Evolutionary conservation across 2,113 vertebrate species (phyloP).

Genomic region (Dermatemys mawii): DNA sequence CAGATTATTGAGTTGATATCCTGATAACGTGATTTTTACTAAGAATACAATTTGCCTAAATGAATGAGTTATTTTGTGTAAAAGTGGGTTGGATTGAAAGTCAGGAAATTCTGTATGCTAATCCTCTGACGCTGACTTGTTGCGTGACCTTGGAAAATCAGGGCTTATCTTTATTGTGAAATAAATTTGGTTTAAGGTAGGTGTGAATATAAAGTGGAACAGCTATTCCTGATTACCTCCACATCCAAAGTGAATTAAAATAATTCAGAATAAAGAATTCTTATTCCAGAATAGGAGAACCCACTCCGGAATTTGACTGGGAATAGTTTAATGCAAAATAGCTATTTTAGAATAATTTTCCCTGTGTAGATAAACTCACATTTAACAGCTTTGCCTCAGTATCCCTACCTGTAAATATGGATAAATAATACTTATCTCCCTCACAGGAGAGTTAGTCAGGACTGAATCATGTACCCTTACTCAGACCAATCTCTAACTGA

Average conservation of each 20-base stretch:
- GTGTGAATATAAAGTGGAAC: not conserved
- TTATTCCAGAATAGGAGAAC: not conserved
- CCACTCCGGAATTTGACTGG: not conserved
- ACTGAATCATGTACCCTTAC: not conserved
- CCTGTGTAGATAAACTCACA: not conserved
- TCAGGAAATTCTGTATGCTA: not conserved
- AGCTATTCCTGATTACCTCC: not conserved
- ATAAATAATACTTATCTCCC: constrained; percentile 20
- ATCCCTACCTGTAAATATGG: not conserved
- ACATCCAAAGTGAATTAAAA: not conserved
- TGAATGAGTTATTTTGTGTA: not conserved
- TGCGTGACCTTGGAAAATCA: not conserved
- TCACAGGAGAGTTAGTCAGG: not conserved
- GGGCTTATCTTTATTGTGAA: not conserved
- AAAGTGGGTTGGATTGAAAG: not conserved
- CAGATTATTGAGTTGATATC: not conserved
- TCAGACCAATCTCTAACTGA: not conserved
- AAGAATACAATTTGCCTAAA: not conserved
- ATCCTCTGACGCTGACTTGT: not conserved
- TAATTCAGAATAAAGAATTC: not conserved
- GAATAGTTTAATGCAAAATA: not conserved
- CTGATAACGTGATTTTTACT: not conserved
- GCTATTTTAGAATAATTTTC: not conserved
- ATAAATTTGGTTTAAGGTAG: not conserved
- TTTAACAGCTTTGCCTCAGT: fast-evolving